Evolutionary conservation across 2,113 vertebrate genomes (phyloP).

Genomic region (Hippocampus guttulatus): DNA sequence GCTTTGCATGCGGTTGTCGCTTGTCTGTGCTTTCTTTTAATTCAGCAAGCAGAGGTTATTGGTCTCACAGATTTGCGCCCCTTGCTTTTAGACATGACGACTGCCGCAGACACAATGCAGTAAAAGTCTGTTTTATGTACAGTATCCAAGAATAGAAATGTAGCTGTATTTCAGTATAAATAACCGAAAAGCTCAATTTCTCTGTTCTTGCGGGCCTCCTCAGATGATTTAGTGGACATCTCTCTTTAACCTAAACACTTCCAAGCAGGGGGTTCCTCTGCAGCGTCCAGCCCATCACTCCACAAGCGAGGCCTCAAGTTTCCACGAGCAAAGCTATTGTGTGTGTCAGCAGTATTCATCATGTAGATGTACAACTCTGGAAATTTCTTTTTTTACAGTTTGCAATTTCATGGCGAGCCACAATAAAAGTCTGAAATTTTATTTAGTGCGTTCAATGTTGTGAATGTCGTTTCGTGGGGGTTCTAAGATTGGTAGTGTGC

Average conservation of each 20-base stretch:
- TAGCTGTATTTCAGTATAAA: constrained; percentile 16
- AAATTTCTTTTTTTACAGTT: constrained; percentile 32
- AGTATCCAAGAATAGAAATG: constrained; percentile 1
- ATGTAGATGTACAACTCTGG: constrained; percentile 30
- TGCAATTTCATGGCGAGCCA: constrained; percentile 34
- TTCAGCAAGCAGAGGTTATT: constrained; percentile 21
- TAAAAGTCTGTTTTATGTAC: background rate
- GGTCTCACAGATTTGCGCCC: background rate
- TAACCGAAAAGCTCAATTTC: background rate
- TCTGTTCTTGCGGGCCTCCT: constrained; percentile 25
- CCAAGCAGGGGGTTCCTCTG: constrained; percentile 53
- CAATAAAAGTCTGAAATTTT: constrained; percentile 30
- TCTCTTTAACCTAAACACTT: constrained; percentile 32
- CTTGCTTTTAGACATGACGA: constrained; percentile 14
- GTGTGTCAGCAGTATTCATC: constrained; percentile 44
- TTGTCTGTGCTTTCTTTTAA: constrained; percentile 26
- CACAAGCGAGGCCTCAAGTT: constrained; percentile 36
- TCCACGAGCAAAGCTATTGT: constrained; percentile 40
- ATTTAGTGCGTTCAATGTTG: constrained; percentile 23
- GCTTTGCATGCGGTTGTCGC: constrained; percentile 41
- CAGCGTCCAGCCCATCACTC: constrained; percentile 35
- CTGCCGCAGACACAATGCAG: constrained; percentile 21
- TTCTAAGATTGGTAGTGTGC: constrained; percentile 18
- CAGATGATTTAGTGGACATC: constrained; percentile 44
- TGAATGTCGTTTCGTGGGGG: constrained; percentile 8